Evolutionary conservation across 2,113 vertebrate species (phyloP), one percentile per base, ranked within the genome.

Genomic region (Calypte anna): DNA sequence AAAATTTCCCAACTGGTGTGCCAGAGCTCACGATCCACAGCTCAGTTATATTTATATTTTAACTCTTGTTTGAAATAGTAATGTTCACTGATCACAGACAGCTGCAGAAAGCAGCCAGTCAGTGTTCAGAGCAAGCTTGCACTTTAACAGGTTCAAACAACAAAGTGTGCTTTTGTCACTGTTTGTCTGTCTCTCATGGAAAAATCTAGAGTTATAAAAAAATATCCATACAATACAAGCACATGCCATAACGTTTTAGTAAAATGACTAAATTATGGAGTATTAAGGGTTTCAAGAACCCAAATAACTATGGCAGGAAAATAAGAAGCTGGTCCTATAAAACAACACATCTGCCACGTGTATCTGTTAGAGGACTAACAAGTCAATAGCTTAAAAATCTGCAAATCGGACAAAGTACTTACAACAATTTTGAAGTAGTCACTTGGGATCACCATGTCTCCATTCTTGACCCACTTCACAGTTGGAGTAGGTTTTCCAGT

Each of bases 361-460:
- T 6, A 0, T 1, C 10, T 2, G 24, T 2, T n/a, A 38, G 22
- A 73, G 24, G 59, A 57, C 6, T 12, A 36, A 40, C 9, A 57
- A 18, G 12, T 12, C 62, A 53, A 23, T 6, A 55, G 51, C 43
- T 38, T n/a, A 4, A 25, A 20, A 43, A 6, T 0, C 15, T 19
- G 20, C 51, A 19, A 21, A 70, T 15, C 0, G 3, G 80, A 13
- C 66, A 53, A 6, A 0, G 12, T 89, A 98, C 99, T 98, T 90
- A 99, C 99, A 57, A 99, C 98, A 17, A 99, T 99, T 96, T 99
- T 99, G 97, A 99, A 99, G 96, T 99, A 99, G 97, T 99, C 99
- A 10, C 99, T 99, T 50, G 99, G 99, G 87, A 99, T 99, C 70
- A 99, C 99, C 38, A 99, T 95, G 9, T 99, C 99, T 59, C 99